Evolutionary conservation across 2,113 vertebrate species (phyloP).

Genomic region (Peromyscus leucopus): DNA sequence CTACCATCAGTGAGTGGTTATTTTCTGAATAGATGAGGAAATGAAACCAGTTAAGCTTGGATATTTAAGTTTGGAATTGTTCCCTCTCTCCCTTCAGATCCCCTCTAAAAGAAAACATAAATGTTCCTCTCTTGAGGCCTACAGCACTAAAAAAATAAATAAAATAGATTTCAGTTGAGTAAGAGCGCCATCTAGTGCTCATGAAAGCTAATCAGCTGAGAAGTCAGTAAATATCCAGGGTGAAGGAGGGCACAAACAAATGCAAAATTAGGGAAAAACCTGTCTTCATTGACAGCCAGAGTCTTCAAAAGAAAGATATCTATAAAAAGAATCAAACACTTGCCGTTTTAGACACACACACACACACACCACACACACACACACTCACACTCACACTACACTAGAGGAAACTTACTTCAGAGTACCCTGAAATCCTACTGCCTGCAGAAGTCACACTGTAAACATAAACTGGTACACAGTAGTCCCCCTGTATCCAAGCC

Average conservation of each 20-base stretch:
- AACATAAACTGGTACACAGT: not conserved
- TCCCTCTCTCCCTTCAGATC: not conserved
- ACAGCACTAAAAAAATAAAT: not conserved
- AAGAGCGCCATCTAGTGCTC: slow-evolving; percentile 80
- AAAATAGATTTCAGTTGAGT: slow-evolving; percentile 51
- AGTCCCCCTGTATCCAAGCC: not conserved
- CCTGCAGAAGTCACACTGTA: slow-evolving; percentile 1
- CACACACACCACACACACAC: not conserved
- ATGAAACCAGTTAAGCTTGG: slow-evolving; percentile 4
- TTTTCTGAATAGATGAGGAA: slow-evolving; percentile 42
- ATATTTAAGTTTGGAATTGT: slow-evolving; percentile 46
- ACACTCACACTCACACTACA: not conserved
- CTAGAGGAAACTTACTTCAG: slow-evolving; percentile 42
- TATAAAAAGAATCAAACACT: slow-evolving; percentile 33
- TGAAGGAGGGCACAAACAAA: not conserved
- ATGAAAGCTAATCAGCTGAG: slow-evolving; percentile 47
- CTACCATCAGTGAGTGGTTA: not conserved
- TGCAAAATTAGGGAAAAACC: slow-evolving; percentile 19
- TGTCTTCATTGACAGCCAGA: slow-evolving; percentile 2
- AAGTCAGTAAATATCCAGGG: not conserved
- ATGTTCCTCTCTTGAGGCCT: not conserved
- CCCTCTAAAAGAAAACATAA: slow-evolving; percentile 40
- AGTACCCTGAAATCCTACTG: slow-evolving; percentile 17
- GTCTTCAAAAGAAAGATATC: slow-evolving; percentile 28
- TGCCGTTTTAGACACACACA: not conserved